Base-by-base conservation (phyloP, 2,113 vertebrate genomes). In the Cheilinus undulatus region DNA sequence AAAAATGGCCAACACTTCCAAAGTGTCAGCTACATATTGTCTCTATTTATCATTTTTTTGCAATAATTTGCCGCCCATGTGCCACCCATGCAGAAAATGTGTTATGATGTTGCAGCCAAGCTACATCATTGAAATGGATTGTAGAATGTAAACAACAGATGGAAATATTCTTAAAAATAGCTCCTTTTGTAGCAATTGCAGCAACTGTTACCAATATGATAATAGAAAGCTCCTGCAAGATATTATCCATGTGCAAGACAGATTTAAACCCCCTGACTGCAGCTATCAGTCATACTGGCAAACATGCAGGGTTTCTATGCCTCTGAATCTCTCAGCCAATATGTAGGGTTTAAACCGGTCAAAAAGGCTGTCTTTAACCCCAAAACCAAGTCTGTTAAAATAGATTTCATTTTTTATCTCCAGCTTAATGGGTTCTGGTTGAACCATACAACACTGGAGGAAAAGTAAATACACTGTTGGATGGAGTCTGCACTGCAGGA, bases 401-500 rank as follows among this genome's bases (percentile, higher is more conserved):
- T 28, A 26, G 43, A 78, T 63, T 45, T 45, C n/a, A 52, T 32
- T 48, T 73, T 24, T 82, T 82, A 61, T 49, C 69, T 64, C 70
- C 62, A 52, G 70, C 45, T 10, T 56, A 34, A 61, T 48, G 15
- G 36, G 22, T 53, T 84, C 78, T 68, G 28, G 71, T 62, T 49
- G 62, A 69, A 28, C 43, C 68, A 51, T 58, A 72, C 54, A 42
- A 66, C n/a, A 45, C 22, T 80, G 61, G 42, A 69, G 54, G 48
- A 69, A 12, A 71, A 69, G 65, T 68, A 84, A 82, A 79, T 32
- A 67, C 60, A 46, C 34, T 20, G 38, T 43, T 71, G 70, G 46
- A 63, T 24, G 42, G 43, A 24, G 22, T 8, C 4, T 2, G 1
- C 26, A 22, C 77, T 65, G 78, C 28, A 22, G 82, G 86, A 71